Evolutionary conservation across 2,113 vertebrate species (phyloP), one percentile per base, ranked within the genome.

Genomic region (Seriola aureovittata): DNA sequence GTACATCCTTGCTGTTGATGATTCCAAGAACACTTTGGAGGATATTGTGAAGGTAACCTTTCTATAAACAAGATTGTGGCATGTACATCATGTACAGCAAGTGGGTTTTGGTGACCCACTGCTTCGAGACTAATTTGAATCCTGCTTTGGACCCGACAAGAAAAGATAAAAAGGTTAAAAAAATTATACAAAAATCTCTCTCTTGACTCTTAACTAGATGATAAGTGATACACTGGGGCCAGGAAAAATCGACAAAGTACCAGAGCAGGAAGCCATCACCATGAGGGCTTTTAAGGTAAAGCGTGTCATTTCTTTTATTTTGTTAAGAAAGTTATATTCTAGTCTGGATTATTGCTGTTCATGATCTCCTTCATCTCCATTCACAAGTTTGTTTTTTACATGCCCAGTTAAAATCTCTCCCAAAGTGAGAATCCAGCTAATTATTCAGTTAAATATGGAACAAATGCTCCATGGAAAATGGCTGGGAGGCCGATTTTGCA

Each of bases 1-100:
- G 68, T 99, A 97, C 75, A 79, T 99, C 42, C 78, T 99, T n/a
- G 98, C 96, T 5, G 89, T 98, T 73, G 98, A 99, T 70, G 92
- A 94, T 17, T 95, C 97, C 8, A 94, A 91, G 36, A 94, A 95
- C 52, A 96, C 96, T 0, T 93, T 97, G 78, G 91, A 96, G 82
- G 96, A 97, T 13, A 82, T 99, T 32, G 52, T 98, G 29, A 96
- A 96, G 96, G 98, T 99, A 94, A 86, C 2, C 4, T 60, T 14
- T 0, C 17, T 29, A n/a, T 1, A 4, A 14, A 42, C 4, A 58
- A 12, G 21, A 77, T 25, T 19, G 2, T 11, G 40, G 36, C 29
- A 40, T 17, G 4, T 38, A 54, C 25, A 58, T 65, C 16, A 38
- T 38, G 8, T 38, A 38, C 38, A 25, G 25, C 2, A 25, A 38